A percentile compares a stretch with the other conserved stretches of the same genome.
These are phyloP conservation scores for Axinella damicornis DNA, from an alignment of 37 sponge, comb jelly and placozoan genomes.

Conservation along the genomic window DNA sequence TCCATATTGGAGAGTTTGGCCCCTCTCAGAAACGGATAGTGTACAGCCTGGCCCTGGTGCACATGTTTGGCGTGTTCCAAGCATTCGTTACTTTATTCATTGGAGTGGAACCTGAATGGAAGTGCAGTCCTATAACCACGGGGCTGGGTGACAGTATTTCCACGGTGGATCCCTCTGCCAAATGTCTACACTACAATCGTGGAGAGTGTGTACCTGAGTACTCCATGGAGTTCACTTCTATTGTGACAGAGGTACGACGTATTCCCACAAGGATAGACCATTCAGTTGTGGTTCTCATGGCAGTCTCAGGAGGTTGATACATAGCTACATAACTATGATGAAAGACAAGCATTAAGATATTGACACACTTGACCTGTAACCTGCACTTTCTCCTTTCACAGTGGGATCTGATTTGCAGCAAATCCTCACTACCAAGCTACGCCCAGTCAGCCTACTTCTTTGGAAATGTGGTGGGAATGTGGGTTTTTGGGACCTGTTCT, in stretches of 20 bases:
- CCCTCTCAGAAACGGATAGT: slow-evolving; percentile 5
- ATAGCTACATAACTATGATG: too few relatives aligned
- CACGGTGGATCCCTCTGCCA: background rate
- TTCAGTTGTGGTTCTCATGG: too few relatives aligned
- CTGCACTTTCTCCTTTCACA: slow-evolving; percentile 1
- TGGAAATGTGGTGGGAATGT: slow-evolving; percentile 34
- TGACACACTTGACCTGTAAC: too few relatives aligned
- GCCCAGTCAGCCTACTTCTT: slow-evolving; percentile 41
- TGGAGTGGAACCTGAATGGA: slow-evolving; percentile 29
- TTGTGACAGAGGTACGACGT: slow-evolving; percentile 42
- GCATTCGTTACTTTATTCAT: slow-evolving; percentile 1
- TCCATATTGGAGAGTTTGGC: slow-evolving; percentile 31
- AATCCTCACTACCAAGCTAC: slow-evolving; percentile 2
- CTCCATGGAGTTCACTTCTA: slow-evolving; percentile 1
- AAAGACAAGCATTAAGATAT: too few relatives aligned
- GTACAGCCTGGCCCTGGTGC: background rate
- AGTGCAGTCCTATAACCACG: background rate
- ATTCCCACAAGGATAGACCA: background rate
- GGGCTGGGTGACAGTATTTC: background rate
- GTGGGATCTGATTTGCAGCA: slow-evolving; percentile 56
- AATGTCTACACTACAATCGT: slow-evolving; percentile 3
- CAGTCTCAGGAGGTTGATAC: too few relatives aligned
- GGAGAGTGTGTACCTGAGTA: slow-evolving; percentile 14
- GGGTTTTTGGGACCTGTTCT: slow-evolving; percentile 23
- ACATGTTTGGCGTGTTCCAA: background rate